phyloP scores from a whole-genome alignment of 2,888 invertebrate genomes.

The Perizoma flavofasciatum region DNA sequence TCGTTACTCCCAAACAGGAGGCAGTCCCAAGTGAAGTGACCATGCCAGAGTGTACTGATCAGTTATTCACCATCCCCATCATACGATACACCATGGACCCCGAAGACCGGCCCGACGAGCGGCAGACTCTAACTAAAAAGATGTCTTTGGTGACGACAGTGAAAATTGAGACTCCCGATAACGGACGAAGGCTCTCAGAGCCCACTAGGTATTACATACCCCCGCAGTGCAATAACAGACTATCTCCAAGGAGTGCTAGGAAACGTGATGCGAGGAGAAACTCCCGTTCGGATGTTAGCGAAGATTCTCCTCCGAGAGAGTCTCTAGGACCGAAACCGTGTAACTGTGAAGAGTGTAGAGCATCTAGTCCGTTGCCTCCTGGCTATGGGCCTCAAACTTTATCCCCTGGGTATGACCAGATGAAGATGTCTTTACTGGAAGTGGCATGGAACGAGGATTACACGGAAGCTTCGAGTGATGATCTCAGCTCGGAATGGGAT shows the following conservation, averaged over 20 bases:
- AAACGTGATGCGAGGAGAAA: constrained; percentile 68
- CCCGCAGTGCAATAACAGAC: constrained; percentile 75
- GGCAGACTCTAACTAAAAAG: constrained; percentile 70
- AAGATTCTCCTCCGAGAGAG: constrained; percentile 59
- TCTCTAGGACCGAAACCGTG: constrained; percentile 70
- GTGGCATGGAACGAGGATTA: constrained; percentile 91
- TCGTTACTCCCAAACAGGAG: constrained; percentile 32
- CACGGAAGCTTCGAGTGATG: constrained; percentile 95
- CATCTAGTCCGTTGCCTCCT: constrained; percentile 80
- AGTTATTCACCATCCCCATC: constrained; percentile 75
- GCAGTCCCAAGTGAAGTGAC: constrained; percentile 56
- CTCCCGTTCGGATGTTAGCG: constrained; percentile 62
- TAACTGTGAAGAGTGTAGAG: constrained; percentile 77
- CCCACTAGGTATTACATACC: constrained; percentile 75
- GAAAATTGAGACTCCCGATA: constrained; percentile 76
- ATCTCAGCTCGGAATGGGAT: constrained; percentile 96
- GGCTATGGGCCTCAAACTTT: constrained; percentile 75
- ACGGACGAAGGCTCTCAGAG: constrained; percentile 69
- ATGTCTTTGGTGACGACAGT: constrained; percentile 75
- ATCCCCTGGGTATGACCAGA: constrained; percentile 90
- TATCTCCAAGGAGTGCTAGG: constrained; percentile 75
- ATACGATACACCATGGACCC: constrained; percentile 79
- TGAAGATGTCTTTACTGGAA: constrained; percentile 89
- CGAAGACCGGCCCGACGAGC: constrained; percentile 65
- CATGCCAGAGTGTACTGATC: constrained; percentile 80